phyloP scores from a whole-genome alignment of 2,797 vertebrate genomes.

The Tenualosa ilisha region DNA sequence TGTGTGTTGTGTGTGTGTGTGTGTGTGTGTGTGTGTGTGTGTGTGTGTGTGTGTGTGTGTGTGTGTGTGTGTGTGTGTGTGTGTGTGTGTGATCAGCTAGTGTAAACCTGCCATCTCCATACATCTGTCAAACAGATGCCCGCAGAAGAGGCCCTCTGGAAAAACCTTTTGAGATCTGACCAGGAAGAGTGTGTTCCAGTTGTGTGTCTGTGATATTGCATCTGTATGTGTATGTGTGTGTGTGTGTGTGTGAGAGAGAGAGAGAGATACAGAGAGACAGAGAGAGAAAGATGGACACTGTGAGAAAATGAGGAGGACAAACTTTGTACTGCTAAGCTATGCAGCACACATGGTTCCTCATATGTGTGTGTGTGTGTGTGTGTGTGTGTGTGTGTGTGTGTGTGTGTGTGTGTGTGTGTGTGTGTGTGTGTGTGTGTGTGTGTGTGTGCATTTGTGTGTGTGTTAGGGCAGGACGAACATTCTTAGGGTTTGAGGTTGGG shows the following conservation, averaged over 20 bases:
- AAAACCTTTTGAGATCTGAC: slow-evolving; percentile 35
- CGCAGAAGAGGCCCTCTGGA: slow-evolving; percentile 34
- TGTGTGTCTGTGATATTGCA: neutral
- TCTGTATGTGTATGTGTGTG: neutral
- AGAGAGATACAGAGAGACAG: neutral
- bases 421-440: neutral
- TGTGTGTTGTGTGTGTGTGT: slow-evolving; percentile 9
- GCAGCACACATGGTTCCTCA: neutral
- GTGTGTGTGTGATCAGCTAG: neutral
- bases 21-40: slow-evolving; percentile 10
- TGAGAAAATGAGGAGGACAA: neutral
- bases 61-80: slow-evolving; percentile 16
- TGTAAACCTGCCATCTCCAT: slow-evolving; percentile 10
- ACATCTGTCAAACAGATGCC: slow-evolving; percentile 46
- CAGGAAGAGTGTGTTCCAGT: slow-evolving; percentile 44
- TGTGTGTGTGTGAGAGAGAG: neutral
- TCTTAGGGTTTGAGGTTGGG: neutral
- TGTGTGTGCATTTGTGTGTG: neutral
- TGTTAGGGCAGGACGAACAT: neutral
- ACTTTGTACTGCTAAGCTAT: neutral
- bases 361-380: too few species aligned
- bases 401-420: too few species aligned
- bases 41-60: slow-evolving; percentile 4
- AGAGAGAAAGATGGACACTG: neutral
- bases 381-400: too few species aligned